A percentile compares a stretch with the other conserved stretches of the same genome.
phyloP scores from a whole-genome alignment of 2,888 invertebrate genomes.

The Entomobrya multifasciata region DNA sequence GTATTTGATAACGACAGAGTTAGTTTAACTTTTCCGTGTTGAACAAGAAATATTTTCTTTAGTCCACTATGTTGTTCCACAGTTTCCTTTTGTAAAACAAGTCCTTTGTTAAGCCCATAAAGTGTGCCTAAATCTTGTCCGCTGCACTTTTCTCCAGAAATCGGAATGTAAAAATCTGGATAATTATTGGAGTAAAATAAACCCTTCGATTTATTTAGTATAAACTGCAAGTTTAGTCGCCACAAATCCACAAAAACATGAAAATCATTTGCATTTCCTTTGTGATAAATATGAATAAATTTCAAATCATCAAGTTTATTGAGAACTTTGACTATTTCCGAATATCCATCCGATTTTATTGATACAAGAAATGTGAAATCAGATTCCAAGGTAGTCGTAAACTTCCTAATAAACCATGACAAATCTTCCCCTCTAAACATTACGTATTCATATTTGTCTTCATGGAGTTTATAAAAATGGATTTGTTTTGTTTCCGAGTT shows the following conservation, averaged over 20 bases:
- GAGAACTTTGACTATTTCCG: background rate
- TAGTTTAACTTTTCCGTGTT: conserved; percentile 11
- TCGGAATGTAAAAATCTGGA: conserved; percentile 26
- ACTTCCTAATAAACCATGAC: too few relatives aligned
- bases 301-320: background rate
- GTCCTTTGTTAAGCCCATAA: background rate
- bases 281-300: background rate
- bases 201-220: background rate
- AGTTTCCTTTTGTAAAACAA: background rate
- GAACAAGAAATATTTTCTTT: conserved; percentile 26
- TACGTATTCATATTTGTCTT: too few relatives aligned
- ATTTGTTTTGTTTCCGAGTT: background rate
- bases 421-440: too few relatives aligned
- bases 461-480: too few relatives aligned
- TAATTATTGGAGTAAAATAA: conserved; percentile 20
- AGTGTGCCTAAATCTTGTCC: conserved; percentile 6
- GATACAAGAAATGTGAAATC: too few relatives aligned
- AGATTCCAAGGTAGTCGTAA: too few relatives aligned
- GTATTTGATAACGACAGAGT: too few relatives aligned
- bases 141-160: background rate
- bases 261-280: background rate
- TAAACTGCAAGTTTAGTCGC: conserved; percentile 12
- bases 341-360: background rate
- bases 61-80: background rate
- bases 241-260: background rate